Evolutionary conservation across 2,113 vertebrate genomes (phyloP), one percentile per base, ranked within the genome.

Genomic region (Podarcis cretensis): DNA sequence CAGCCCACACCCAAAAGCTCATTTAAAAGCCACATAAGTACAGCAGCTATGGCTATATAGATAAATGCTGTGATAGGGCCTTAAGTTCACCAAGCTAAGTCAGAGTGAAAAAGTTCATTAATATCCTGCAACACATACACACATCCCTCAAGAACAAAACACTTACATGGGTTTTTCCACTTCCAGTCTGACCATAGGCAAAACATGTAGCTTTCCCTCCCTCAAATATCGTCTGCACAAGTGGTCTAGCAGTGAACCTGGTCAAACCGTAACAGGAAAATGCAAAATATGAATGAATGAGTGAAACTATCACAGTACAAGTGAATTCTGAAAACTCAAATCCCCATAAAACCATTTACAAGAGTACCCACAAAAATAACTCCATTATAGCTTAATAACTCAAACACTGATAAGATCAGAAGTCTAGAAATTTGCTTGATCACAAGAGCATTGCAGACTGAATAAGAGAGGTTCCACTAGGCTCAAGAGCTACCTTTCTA

Each of bases 101-200:
- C 20, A 88, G 63, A 3, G 12, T 12, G n/a, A n/a, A 81, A n/a
- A 76, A 3, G 27, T 48, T 43, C 8, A 4, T 43, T 65, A 40
- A 30, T 35, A 57, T 43, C 23, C 25, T 75, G 27, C 59, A 81
- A 82, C 63, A 76, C 37, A 48, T 18, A 3, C 63, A 79, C 13
- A 32, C 1, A 30, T 54, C 16, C 27, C 2, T 25, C 23, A 5
- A 23, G 43, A 73, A 65, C 23, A 59, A 84, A 84, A 23, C 32
- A 97, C 99, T 97, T 96, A 99, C 99, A 30, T 99, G 98, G 5
- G 99, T 99, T 93, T 99, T 99, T 65, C 99, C 99, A 95, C 99
- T 99, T 94, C 99, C 99, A 0, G 98, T 99, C 93, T 99, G 98
- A 5, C 99, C 99, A 37, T 99, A 99, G 0, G 99, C 99, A 92